Evolutionary conservation across 2,113 vertebrate genomes (phyloP).

Genomic region (Mustela lutreola): DNA sequence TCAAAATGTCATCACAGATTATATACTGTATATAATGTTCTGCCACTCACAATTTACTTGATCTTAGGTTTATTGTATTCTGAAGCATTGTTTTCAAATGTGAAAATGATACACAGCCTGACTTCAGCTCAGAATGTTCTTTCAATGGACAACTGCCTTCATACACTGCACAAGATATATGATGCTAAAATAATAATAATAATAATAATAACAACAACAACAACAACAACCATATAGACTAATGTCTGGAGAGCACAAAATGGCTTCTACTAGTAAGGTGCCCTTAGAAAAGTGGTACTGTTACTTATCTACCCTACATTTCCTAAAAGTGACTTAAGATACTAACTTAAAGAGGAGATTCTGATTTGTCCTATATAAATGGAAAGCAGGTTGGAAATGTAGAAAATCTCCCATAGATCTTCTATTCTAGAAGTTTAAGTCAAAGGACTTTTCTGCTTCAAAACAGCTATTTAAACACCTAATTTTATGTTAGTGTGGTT

Average conservation of each 20-base stretch:
- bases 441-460: background rate
- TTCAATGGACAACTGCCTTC: background rate
- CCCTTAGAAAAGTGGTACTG: background rate
- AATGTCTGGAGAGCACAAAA: background rate
- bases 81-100: slow-evolving; percentile 16
- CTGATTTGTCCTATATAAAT: background rate
- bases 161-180: background rate
- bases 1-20: background rate
- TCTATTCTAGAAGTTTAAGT: background rate
- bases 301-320: background rate
- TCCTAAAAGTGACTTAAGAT: background rate
- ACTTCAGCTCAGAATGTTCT: slow-evolving; percentile 40
- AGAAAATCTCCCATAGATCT: background rate
- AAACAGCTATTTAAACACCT: background rate
- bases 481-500: background rate
- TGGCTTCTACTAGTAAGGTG: background rate
- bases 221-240: background rate
- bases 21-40: background rate
- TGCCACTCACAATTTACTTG: background rate
- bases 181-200: background rate
- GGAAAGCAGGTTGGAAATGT: slow-evolving; percentile 29
- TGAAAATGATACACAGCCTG: background rate
- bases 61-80: slow-evolving; percentile 2
- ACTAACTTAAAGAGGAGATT: background rate
- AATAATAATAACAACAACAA: background rate